Evolutionary conservation across 92 coral and sea anemone genomes (phyloP), one percentile per base, ranked within the genome.

Genomic region (Parazoanthus swiftii): DNA sequence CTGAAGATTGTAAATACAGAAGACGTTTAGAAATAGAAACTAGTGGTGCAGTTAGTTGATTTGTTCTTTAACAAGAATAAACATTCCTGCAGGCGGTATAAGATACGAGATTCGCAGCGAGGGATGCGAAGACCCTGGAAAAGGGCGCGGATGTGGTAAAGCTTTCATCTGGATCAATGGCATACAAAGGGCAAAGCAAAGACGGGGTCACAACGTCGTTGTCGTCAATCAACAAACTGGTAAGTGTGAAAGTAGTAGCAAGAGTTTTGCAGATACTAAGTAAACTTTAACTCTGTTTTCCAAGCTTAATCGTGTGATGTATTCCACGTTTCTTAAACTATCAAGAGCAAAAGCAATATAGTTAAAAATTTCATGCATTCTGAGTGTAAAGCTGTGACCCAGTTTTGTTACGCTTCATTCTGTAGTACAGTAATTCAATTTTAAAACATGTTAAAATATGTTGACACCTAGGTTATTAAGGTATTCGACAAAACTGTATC

Each of bases 91-190:
- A 84, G 87, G 87, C 11, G 87, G 87, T 44, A 84, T 84, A 56
- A 84, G 75, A 36, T 84, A 84, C 39, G 87, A 84, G 77, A 84
- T 84, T 50, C 79, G 87, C 35, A 84, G 87, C n/a, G 87, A 84
- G 43, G 87, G 79, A 1, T 84, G 87, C 29, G 79, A 29, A 15
- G 87, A 84, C 29, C 87, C 42, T 33, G 87, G 87, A 44, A 84
- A 84, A 84, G 44, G 46, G 48, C 79, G 68, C 5, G 79, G 79
- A 44, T 84, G 87, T 46, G 87, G 87, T n/a, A 71, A 84, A 72
- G 37, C 66, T 29, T 84, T 71, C 68, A 84, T 84, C 33, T 84
- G 87, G 87, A 46, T 84, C 42, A 84, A 84, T 72, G 87, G 87
- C 66, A 16, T 5, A 84, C 78, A 84, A 36, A 70, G 18, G 29